Base-by-base conservation (phyloP, 2,113 vertebrate species). In the Platanista minor region DNA sequence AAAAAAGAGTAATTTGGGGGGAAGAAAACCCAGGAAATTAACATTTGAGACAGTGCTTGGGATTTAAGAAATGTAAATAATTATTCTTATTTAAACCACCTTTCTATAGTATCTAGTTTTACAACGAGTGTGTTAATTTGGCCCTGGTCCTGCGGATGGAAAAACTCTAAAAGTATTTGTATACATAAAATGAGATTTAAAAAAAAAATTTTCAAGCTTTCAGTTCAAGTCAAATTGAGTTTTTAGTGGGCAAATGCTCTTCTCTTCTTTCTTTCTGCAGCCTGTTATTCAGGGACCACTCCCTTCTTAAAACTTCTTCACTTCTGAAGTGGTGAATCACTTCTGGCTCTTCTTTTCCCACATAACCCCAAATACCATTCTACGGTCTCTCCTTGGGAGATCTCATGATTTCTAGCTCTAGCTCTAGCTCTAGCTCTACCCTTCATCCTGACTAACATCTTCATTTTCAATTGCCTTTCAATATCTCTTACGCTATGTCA, bases 71-170 rank as follows among this genome's bases (percentile, higher is more conserved):
- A 82, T 41, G 9, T 62, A 75, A 72, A 67, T 91, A 49, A 81
- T 57, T 69, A 36, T 81, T 90, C 10, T 77, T 87, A 52, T 80
- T 91, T 66, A 57, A 87, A 67, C 14, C 33, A 74, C 8, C 6
- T 43, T 82, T 81, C 62, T 62, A 10, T 57, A 86, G 64, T 89
- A 89, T 82, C 62, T 89, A 66, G 8, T 86, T 97, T 94, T 90
- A 89, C 14, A 86, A 41, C n/a, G 67, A 92, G 12, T 78, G 27
- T 82, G 10, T 77, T 97, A 87, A 78, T 54, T 54, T 95, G 18
- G 52, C 57, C 11, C 54, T 95, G 23, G 17, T 90, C 64, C 78
- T 90, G 33, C 17, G 52, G 41, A 17, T 41, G 8, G 52, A 52
- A 72, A 69, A 84, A 71, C 52, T 78, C 29, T 39, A 6, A 6